These are phyloP conservation scores for Proisotoma minuta DNA, from an alignment of 2,888 invertebrate species.

Conservation along the genomic window DNA sequence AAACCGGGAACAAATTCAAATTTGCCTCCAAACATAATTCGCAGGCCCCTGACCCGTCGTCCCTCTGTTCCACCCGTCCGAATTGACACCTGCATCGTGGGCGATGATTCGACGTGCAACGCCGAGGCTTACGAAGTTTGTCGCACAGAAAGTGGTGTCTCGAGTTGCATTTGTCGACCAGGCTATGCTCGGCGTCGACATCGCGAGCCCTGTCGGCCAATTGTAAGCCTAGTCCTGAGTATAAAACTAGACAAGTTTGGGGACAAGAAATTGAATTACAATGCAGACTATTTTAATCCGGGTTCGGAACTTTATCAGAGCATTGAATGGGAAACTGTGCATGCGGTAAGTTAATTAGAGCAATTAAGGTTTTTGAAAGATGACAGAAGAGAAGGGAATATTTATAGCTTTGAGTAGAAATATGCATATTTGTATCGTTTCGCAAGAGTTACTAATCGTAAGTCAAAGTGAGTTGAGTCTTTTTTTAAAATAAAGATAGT, in stretches of 20 bases:
- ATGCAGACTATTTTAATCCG: constrained; percentile 65
- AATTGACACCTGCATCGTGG: constrained; percentile 90
- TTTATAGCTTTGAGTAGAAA: background rate
- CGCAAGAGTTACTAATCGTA: too few species aligned
- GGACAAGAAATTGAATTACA: constrained; percentile 74
- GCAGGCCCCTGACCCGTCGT: constrained; percentile 40
- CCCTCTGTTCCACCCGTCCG: constrained; percentile 51
- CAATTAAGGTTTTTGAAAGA: background rate
- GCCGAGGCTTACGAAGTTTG: constrained; percentile 81
- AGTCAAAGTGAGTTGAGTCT: too few species aligned
- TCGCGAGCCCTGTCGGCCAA: constrained; percentile 70
- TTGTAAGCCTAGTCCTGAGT: constrained; percentile 72
- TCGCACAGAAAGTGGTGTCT: constrained; percentile 76
- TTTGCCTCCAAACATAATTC: constrained; percentile 39
- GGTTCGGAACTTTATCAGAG: constrained; percentile 76
- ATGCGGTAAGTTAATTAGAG: constrained; percentile 63
- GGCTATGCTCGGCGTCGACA: constrained; percentile 63
- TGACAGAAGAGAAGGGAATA: background rate
- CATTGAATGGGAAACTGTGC: constrained; percentile 76
- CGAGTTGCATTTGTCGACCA: constrained; percentile 80
- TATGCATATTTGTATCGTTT: too few species aligned
- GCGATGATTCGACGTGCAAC: constrained; percentile 86
- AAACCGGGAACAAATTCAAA: constrained; percentile 18
- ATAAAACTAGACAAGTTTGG: constrained; percentile 77
- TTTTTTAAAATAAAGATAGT: too few species aligned